Evolutionary conservation across 2,113 vertebrate species (phyloP).

Genomic region (Brevimyrus niger): DNA sequence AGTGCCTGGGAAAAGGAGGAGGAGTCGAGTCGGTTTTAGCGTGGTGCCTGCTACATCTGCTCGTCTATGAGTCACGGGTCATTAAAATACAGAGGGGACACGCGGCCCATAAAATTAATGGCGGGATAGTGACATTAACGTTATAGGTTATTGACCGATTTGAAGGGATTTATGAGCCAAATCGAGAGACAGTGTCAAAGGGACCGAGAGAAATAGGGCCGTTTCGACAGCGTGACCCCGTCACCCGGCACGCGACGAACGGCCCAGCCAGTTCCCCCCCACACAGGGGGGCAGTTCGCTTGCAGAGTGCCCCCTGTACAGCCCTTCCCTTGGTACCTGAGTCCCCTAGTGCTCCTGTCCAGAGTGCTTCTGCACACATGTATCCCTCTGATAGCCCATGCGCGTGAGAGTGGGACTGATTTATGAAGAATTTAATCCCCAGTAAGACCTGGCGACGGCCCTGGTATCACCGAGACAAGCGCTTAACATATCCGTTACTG

Average conservation of each 20-base stretch:
- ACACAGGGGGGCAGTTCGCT: conserved; percentile 21
- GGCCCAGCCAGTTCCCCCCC: conserved; percentile 25
- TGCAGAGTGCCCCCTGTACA: conserved; percentile 35
- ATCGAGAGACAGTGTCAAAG: conserved; percentile 49
- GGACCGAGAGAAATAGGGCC: conserved; percentile 44
- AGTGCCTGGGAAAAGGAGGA: not conserved
- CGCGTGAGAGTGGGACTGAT: not conserved
- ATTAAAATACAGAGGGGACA: conserved; percentile 47
- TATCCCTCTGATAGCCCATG: not conserved
- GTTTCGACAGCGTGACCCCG: conserved; percentile 29
- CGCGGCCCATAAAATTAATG: conserved; percentile 51
- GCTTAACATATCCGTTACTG: not conserved
- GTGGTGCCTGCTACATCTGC: conserved; percentile 17
- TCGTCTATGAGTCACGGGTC: conserved; percentile 32
- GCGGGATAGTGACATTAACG: conserved; percentile 56
- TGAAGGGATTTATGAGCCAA: conserved; percentile 55
- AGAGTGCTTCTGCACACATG: not conserved
- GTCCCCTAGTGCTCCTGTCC: not conserved
- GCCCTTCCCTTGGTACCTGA: not conserved
- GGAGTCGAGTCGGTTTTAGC: not conserved
- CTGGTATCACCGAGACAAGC: conserved; percentile 6
- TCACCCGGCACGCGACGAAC: conserved; percentile 27
- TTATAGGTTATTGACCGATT: conserved; percentile 61
- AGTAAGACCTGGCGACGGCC: not conserved
- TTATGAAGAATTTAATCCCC: conserved; percentile 13